phyloP scores from a whole-genome alignment of 2,113 vertebrate genomes.

The Sakesphorus luctuosus region DNA sequence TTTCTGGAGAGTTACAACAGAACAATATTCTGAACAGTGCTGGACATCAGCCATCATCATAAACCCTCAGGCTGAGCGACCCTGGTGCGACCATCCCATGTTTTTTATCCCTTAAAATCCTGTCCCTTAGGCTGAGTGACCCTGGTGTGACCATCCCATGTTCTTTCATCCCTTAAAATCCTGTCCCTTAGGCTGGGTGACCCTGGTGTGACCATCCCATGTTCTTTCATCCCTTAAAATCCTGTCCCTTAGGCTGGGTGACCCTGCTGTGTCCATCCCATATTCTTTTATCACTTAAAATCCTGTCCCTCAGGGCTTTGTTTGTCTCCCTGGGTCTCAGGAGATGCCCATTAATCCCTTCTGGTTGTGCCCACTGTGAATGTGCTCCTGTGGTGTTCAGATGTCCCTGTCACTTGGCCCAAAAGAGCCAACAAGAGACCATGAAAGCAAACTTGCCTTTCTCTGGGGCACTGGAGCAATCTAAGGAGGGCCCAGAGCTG shows the following conservation, averaged over 20 bases:
- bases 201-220: too few species aligned
- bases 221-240: too few species aligned
- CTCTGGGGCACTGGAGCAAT: background rate
- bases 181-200: too few species aligned
- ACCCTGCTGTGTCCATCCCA: background rate
- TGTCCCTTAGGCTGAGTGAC: background rate
- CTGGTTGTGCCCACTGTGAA: background rate
- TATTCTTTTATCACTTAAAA: background rate
- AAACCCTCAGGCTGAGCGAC: background rate
- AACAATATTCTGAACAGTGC: background rate
- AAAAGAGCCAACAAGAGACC: background rate
- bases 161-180: too few species aligned
- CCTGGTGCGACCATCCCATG: background rate
- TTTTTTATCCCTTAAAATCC: background rate
- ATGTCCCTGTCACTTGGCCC: background rate
- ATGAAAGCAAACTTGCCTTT: background rate
- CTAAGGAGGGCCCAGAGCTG: background rate
- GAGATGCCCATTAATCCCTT: background rate
- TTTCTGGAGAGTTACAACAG: background rate
- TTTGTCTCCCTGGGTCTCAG: background rate
- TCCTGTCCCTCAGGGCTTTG: background rate
- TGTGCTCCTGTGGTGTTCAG: accelerated
- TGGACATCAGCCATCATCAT: too few species aligned
- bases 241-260: background rate
- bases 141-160: too few species aligned